Conservation (phyloP, 1,140 invertebrate genomes). For the Dicyema japonicum region DNA sequence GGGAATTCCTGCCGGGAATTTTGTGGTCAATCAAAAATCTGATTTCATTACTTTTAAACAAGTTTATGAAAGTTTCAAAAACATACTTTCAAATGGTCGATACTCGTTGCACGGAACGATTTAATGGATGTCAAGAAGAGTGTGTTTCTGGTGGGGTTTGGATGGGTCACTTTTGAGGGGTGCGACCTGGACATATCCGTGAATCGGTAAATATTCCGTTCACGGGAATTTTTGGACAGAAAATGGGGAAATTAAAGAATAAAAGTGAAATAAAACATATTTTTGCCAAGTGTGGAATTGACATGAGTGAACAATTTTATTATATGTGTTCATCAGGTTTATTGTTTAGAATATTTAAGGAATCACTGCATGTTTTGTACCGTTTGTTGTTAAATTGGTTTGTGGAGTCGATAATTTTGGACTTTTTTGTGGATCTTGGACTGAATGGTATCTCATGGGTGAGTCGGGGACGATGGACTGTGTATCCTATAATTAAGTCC, state of each 20-base stretch:
- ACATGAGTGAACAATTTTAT: no score
- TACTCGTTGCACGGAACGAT: slow-evolving; percentile 9
- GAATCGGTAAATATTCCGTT: slow-evolving; percentile 10
- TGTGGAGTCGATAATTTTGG: slow-evolving; percentile 9
- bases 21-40: slow-evolving; percentile 5
- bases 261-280: slow-evolving; percentile 8
- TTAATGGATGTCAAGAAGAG: no score
- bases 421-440: slow-evolving; percentile 15
- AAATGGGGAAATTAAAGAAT: slow-evolving; percentile 7
- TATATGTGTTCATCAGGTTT: background rate
- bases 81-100: slow-evolving; percentile 10
- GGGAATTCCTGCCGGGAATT: slow-evolving; percentile 3
- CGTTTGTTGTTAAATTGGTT: slow-evolving; percentile 8
- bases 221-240: slow-evolving; percentile 6
- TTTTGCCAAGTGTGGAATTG: slow-evolving; percentile 10
- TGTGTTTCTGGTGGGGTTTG: no score
- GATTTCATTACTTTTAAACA: slow-evolving; percentile 6
- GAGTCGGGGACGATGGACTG: no score
- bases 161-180: no score
- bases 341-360: no score
- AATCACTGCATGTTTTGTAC: slow-evolving; percentile 10
- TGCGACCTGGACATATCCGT: slow-evolving; percentile 8
- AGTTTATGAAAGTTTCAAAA: slow-evolving; percentile 9
- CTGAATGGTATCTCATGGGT: no score
- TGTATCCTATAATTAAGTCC: no score